Base-by-base conservation (phyloP, 2,797 vertebrate genomes). In the Acrossocheilus fasciatus region DNA sequence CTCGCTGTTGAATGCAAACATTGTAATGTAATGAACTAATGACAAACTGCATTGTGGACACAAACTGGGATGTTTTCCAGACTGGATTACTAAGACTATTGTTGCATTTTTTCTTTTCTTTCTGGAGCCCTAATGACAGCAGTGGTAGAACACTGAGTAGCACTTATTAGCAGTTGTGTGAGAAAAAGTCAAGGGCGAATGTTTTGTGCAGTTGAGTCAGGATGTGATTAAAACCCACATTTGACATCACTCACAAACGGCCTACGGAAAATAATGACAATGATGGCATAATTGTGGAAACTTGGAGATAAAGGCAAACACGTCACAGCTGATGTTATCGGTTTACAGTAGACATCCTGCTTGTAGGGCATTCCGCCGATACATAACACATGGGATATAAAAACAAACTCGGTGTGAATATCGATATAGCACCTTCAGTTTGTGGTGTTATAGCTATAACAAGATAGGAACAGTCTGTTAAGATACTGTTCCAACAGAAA, bases 391-490 rank as follows among this genome's bases (percentile, higher is more conserved):
- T 47, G 2, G 11, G 39, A 59, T 70, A 59, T 26, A 64, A 84
- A 64, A 82, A 11, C 36, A n/a, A 10, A 23, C 36, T 70, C 3
- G 1, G 12, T 79, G 43, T 59, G 34, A 59, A 45, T 20, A 50
- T 72, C 20, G 41, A 45, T 73, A 30, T 57, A 41, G 41, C 66
- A 82, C 72, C 47, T 72, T 47, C 43, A 85, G 68, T 76, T 47
- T 41, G 64, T 14, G 62, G 23, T 34, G 76, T 50, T 62, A 50
- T 10, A 39, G 18, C 66, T 84, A 18, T 59, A 82, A 30, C 30
- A 73, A 17, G 14, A 74, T 47, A 82, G 41, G 85, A 85, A 88
- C 45, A 45, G 39, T 68, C 12, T 80, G n/a, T 64, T 50, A 77
- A 36, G 36, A 41, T 74, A 69, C 64, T 69, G 66, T 85, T 85